Evolutionary conservation across 2,797 vertebrate species (phyloP).

Genomic region (Fistularia tabacaria): DNA sequence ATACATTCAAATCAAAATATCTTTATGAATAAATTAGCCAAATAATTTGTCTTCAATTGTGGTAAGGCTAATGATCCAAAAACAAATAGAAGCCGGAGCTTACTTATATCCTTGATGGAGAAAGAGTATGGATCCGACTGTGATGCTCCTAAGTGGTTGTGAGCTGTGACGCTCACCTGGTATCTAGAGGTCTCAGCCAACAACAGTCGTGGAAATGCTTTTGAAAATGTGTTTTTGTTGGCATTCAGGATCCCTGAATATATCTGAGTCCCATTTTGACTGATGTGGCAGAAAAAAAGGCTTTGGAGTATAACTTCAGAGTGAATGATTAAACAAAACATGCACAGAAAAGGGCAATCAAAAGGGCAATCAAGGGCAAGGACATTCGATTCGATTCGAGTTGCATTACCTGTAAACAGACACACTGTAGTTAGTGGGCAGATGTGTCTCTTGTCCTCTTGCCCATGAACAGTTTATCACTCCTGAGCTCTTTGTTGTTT

Average conservation of each 20-base stretch:
- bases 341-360: not conserved
- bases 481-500: conserved; percentile 44
- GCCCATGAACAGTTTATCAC: conserved; percentile 63
- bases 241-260: conserved; percentile 2
- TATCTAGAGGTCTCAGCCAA: conserved; percentile 53
- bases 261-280: conserved; percentile 42
- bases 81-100: not conserved
- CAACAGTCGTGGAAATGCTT: conserved; percentile 34
- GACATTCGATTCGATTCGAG: not conserved
- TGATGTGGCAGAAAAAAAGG: conserved; percentile 12
- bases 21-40: too few relatives aligned
- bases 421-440: conserved; percentile 57
- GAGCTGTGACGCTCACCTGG: conserved; percentile 63
- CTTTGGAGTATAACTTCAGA: too few relatives aligned
- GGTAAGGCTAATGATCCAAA: not conserved
- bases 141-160: conserved; percentile 75
- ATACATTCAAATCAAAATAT: too few relatives aligned
- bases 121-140: conserved; percentile 62
- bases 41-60: too few relatives aligned
- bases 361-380: not conserved
- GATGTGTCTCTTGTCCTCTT: conserved; percentile 54
- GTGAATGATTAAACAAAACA: not conserved
- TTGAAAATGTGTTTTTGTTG: conserved; percentile 28
- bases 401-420: conserved; percentile 59
- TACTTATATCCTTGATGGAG: conserved; percentile 75